A percentile compares a stretch with the other conserved stretches of the same genome.
These are phyloP conservation scores for Nannoperca obscura DNA, from an alignment of 2,797 vertebrate genomes.

Conservation along the genomic window DNA sequence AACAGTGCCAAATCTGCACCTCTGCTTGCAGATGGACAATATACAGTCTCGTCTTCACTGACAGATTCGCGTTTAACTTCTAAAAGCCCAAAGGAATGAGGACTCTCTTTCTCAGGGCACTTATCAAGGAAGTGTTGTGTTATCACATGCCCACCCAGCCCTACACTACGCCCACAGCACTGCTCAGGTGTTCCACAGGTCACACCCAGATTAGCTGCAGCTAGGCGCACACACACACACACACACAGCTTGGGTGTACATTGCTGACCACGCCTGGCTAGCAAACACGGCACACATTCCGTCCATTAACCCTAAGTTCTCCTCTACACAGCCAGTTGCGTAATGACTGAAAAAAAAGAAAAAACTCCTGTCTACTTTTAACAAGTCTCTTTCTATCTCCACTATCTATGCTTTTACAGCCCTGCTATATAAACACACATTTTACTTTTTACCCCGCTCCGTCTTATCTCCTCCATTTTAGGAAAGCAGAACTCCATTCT, in stretches of 20 bases:
- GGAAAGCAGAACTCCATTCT: not conserved
- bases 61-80: slow-evolving; percentile 3
- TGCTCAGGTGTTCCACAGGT: slow-evolving; percentile 64
- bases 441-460: slow-evolving; percentile 1
- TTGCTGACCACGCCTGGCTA: slow-evolving; percentile 63
- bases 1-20: not conserved
- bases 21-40: not conserved
- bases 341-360: not conserved
- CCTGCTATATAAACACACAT: not conserved
- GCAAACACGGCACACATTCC: slow-evolving; percentile 66
- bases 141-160: slow-evolving; percentile 63
- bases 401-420: slow-evolving; percentile 6
- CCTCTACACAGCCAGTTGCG: not conserved
- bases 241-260: slow-evolving; percentile 3
- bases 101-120: not conserved
- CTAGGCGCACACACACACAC: slow-evolving; percentile 3
- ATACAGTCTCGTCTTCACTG: not conserved
- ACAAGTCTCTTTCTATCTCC: not conserved
- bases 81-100: not conserved
- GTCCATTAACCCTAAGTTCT: slow-evolving; percentile 43
- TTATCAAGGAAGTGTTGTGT: slow-evolving; percentile 47
- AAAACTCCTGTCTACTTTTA: not conserved
- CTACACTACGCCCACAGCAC: slow-evolving; percentile 30
- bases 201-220: slow-evolving; percentile 76
- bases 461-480: not conserved